These are phyloP conservation scores for Cydia amplana DNA, from an alignment of 1,140 invertebrate genomes.

Conservation along the genomic window DNA sequence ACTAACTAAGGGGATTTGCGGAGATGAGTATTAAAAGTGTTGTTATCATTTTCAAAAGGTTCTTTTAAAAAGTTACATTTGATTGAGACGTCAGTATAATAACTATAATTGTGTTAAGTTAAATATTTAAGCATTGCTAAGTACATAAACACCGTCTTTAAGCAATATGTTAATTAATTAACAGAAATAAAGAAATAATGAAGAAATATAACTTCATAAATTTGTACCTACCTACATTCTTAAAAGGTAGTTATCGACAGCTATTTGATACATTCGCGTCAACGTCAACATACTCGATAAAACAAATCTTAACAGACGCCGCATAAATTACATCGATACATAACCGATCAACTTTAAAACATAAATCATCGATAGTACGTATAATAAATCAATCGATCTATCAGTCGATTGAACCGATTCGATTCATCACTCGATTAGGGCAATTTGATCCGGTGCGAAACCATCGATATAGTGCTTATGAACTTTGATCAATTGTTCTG, in stretches of 20 bases:
- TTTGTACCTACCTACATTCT: background rate
- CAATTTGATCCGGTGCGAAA: slow-evolving; percentile 62
- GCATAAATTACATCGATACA: slow-evolving; percentile 40
- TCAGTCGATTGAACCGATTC: slow-evolving; percentile 60
- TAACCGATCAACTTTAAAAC: slow-evolving; percentile 47
- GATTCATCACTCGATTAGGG: slow-evolving; percentile 62
- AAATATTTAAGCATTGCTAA: too few relatives aligned
- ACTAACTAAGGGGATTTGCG: background rate
- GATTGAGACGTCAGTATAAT: too few relatives aligned
- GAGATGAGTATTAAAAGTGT: background rate
- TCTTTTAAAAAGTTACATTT: background rate
- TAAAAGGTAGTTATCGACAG: too few relatives aligned
- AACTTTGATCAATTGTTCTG: slow-evolving; percentile 55
- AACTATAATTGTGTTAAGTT: too few relatives aligned
- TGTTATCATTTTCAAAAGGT: background rate
- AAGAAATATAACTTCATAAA: background rate
- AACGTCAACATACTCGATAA: background rate
- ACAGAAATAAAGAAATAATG: too few relatives aligned
- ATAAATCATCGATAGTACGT: slow-evolving; percentile 61
- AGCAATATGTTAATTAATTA: too few relatives aligned
- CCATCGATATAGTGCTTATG: slow-evolving; percentile 57
- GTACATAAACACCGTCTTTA: too few relatives aligned
- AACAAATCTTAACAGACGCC: slow-evolving; percentile 11
- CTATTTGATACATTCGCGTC: background rate
- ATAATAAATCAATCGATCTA: slow-evolving; percentile 62